phyloP scores from a whole-genome alignment of 1,140 invertebrate species.

The Phthorimaea operculella region DNA sequence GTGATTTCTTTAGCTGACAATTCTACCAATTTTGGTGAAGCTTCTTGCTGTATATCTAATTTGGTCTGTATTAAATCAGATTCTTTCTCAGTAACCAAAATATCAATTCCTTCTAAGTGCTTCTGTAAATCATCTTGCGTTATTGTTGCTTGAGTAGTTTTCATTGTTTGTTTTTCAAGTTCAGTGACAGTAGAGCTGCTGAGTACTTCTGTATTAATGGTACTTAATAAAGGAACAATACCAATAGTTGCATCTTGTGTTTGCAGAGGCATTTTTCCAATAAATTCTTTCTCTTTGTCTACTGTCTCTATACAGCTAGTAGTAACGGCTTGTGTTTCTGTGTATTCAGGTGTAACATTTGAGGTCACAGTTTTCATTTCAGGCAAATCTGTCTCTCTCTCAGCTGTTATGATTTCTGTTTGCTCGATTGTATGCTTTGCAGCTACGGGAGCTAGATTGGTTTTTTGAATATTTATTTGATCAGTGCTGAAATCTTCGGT shows the following conservation, averaged over 20 bases:
- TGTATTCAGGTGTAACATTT: constrained; percentile 25
- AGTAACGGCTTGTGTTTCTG: constrained; percentile 38
- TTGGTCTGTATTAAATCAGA: constrained; percentile 14
- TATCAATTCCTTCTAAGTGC: constrained; percentile 31
- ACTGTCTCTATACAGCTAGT: constrained; percentile 31
- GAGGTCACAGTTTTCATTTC: constrained; percentile 16
- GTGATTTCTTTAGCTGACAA: constrained; percentile 29
- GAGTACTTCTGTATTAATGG: constrained; percentile 42
- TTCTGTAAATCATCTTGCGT: constrained; percentile 26
- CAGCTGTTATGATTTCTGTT: constrained; percentile 43
- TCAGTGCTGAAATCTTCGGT: constrained; percentile 26
- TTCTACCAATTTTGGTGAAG: constrained; percentile 25
- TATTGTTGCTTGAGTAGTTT: constrained; percentile 21
- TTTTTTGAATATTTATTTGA: constrained; percentile 19
- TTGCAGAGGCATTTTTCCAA: constrained; percentile 11
- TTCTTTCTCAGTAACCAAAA: constrained; percentile 38
- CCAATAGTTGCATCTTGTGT: constrained; percentile 27
- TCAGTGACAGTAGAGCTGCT: constrained; percentile 21
- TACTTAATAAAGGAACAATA: constrained; percentile 32
- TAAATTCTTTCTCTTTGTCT: constrained; percentile 42
- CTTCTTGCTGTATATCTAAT: constrained; percentile 21
- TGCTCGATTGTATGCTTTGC: constrained; percentile 31
- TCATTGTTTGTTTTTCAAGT: constrained; percentile 18
- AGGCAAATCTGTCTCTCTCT: constrained; percentile 33
- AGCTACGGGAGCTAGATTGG: constrained; percentile 25